These are phyloP conservation scores for Argentina silus DNA, from an alignment of 2,797 vertebrate species.

Conservation along the genomic window DNA sequence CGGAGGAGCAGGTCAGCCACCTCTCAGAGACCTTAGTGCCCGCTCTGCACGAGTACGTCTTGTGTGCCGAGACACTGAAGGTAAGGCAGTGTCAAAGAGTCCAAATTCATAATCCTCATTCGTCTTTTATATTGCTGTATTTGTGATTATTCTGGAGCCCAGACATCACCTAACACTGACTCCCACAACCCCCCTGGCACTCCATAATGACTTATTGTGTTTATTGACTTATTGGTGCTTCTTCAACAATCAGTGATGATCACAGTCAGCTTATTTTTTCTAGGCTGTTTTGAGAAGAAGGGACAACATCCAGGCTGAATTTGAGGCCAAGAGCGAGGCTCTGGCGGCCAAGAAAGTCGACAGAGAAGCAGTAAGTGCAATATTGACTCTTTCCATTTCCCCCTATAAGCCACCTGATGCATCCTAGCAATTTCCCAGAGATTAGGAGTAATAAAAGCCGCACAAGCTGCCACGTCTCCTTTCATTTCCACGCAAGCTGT, in stretches of 20 bases:
- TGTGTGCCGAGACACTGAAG: conserved; percentile 90
- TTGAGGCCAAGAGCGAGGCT: conserved; percentile 86
- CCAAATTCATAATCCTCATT: too few species aligned
- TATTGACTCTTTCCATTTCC: conserved; percentile 29
- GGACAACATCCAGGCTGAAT: conserved; percentile 93
- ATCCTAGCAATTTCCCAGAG: conserved; percentile 48
- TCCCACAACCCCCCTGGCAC: too few species aligned
- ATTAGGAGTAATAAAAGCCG: conserved; percentile 73
- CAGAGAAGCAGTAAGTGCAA: conserved; percentile 82
- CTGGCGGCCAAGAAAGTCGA: conserved; percentile 82
- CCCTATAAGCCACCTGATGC: conserved; percentile 36
- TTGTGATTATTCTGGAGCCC: too few species aligned
- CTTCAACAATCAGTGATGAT: not conserved
- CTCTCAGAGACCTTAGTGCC: conserved; percentile 85
- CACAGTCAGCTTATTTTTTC: conserved; percentile 8
- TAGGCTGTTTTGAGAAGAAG: conserved; percentile 91
- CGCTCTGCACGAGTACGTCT: conserved; percentile 89
- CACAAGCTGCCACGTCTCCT: conserved; percentile 32
- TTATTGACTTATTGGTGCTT: too few species aligned
- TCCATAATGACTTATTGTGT: too few species aligned
- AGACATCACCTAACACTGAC: too few species aligned
- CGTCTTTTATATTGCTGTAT: too few species aligned
- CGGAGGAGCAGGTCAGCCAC: conserved; percentile 79
- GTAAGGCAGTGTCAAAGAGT: conserved; percentile 79
- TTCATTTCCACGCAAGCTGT: conserved; percentile 48